phyloP scores from a whole-genome alignment of 1,140 invertebrate genomes.

The Nymphalis io region DNA sequence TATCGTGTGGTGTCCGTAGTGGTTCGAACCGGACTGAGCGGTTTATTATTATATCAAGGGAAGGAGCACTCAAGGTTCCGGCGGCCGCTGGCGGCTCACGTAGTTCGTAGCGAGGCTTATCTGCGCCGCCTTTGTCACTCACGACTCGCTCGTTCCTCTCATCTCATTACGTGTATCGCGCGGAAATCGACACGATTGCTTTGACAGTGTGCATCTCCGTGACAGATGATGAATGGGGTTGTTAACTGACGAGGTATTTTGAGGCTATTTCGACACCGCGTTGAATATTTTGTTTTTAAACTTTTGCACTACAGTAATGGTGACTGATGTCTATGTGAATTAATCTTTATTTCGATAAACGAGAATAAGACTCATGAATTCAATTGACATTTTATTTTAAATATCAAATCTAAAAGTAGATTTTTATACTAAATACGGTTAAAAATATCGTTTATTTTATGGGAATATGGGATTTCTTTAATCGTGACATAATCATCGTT shows the following conservation, averaged over 20 bases:
- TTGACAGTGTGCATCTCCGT: conserved; percentile 12
- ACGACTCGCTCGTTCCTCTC: conserved; percentile 49
- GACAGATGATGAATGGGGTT: conserved; percentile 15
- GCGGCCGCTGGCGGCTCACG: conserved; percentile 66
- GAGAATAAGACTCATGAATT: too few species aligned
- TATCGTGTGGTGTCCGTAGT: conserved; percentile 69
- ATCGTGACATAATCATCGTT: too few species aligned
- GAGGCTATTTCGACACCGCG: not conserved
- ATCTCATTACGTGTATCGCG: conserved; percentile 50
- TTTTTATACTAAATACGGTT: too few species aligned
- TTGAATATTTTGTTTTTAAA: not conserved
- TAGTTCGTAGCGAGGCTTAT: conserved; percentile 71
- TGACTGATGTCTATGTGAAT: too few species aligned
- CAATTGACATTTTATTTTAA: too few species aligned
- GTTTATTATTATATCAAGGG: conserved; percentile 74
- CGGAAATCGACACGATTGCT: conserved; percentile 51
- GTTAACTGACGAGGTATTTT: not conserved
- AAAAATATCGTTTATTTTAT: too few species aligned
- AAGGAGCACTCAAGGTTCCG: conserved; percentile 75
- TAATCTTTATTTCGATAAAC: too few species aligned
- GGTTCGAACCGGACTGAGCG: conserved; percentile 72
- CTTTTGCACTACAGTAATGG: too few species aligned
- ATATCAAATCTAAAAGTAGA: too few species aligned
- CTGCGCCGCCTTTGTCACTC: conserved; percentile 68
- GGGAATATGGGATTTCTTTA: too few species aligned